Evolutionary conservation across 2,888 invertebrate species (phyloP), one percentile per base, ranked within the genome.

Genomic region (Caenorhabditis sulstoni): DNA sequence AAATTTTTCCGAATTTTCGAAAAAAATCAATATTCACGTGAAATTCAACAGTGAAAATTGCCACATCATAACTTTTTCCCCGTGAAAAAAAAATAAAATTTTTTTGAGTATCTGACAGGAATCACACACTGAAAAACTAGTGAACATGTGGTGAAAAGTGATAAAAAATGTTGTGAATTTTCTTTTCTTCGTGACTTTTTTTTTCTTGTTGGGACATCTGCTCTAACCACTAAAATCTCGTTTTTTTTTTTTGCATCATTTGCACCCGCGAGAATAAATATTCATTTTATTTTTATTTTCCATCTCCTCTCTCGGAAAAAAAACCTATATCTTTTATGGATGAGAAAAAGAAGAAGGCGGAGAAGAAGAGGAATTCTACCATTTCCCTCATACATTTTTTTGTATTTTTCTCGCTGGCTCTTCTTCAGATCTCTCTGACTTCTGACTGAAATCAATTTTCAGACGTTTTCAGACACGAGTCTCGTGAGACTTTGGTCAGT

Each of bases 81-180:
- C n/a, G n/a, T n/a, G 44, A 29, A 29, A 29, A 29, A 29, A 29
- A 29, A 29, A 29, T 29, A 29, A 29, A 29, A 29, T 29, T 29
- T 29, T 29, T 29, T 29, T 29, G n/a, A n/a, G n/a, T n/a, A n/a
- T n/a, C n/a, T 58, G 39, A 50, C 50, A 62, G n/a, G n/a, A n/a
- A n/a, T n/a, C n/a, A n/a, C n/a, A n/a, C n/a, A n/a, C n/a, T n/a
- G n/a, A n/a, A n/a, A 41, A 41, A 3, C 14, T 11, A 11, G 11
- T 14, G 41, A 14, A 41, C 41, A 41, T 41, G 41, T 41, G 41
- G 41, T 41, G 3, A 14, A 11, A 41, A 41, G 41, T 41, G 41
- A 41, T 14, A 14, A 41, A 41, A 41, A 41, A 11, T 41, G 41
- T 41, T 41, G 14, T 41, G 41, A 14, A 11, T 41, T 37, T 37